Conservation (phyloP, 2,888 invertebrate species). For the Drosophila neotestacea region DNA sequence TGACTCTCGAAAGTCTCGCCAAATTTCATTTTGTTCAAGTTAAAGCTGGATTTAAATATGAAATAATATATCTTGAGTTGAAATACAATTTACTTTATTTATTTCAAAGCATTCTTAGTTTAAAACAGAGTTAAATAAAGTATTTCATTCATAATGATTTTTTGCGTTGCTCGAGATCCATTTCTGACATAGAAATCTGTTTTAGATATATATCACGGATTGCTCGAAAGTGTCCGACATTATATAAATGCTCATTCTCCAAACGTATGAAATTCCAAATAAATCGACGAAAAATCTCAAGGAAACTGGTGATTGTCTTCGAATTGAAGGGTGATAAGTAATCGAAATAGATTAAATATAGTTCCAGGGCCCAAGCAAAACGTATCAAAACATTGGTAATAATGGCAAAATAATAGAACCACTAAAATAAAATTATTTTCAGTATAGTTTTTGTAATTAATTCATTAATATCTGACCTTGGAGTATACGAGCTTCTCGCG, state of each 20-base stretch:
- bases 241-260: conserved; percentile 99
- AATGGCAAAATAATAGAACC: conserved; percentile 93
- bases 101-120: not conserved
- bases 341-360: conserved; percentile 89
- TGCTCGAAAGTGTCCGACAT: conserved; percentile 98
- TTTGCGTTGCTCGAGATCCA: not conserved
- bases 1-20: conserved; percentile 97
- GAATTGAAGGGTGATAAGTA: conserved; percentile 88
- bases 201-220: conserved; percentile 89
- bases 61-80: conserved; percentile 89
- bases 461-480: conserved; percentile 87
- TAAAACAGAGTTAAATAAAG: not conserved
- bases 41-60: conserved; percentile 83
- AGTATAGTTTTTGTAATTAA: not conserved
- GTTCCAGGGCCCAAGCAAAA: conserved; percentile 95
- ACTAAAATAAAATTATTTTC: conserved; percentile 85
- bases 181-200: not conserved
- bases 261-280: conserved; percentile 99
- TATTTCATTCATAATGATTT: not conserved
- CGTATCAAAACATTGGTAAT: conserved; percentile 95
- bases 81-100: not conserved
- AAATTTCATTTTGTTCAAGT: conserved; percentile 92
- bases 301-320: conserved; percentile 90
- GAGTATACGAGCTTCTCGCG: conserved; percentile 97
- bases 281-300: conserved; percentile 95